Percentiles rank a stretch among this genome's conserved stretches.
phyloP scores from a whole-genome alignment of 1,140 invertebrate species.

The Drosophila pseudoobscura region DNA sequence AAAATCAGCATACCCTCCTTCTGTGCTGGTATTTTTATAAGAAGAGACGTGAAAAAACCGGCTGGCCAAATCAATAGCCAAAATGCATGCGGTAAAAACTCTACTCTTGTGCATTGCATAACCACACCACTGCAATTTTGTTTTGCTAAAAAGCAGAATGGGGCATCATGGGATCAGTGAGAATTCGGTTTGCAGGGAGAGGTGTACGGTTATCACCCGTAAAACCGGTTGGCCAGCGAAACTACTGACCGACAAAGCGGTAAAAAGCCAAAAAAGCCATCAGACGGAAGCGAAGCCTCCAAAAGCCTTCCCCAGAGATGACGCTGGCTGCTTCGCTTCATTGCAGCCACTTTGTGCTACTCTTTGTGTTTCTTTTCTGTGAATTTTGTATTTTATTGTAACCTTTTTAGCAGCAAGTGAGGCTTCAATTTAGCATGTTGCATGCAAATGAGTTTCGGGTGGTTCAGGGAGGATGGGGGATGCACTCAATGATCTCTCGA shows the following conservation, averaged over 20 bases:
- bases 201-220: constrained; percentile 19
- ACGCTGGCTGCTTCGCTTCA: constrained; percentile 45
- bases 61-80: constrained; percentile 57
- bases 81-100: constrained; percentile 24
- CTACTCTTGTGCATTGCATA: constrained; percentile 48
- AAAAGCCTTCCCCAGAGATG: constrained; percentile 1
- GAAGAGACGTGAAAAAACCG: constrained; percentile 36
- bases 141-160: not conserved
- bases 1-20: too few species aligned
- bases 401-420: constrained; percentile 11
- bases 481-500: not conserved
- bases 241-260: constrained; percentile 51
- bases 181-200: constrained; percentile 1
- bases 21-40: too few species aligned
- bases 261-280: constrained; percentile 10
- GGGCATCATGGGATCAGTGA: not conserved
- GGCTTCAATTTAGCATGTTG: constrained; percentile 7
- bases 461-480: not conserved
- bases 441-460: constrained; percentile 52
- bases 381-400: constrained; percentile 7
- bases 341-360: constrained; percentile 45
- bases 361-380: constrained; percentile 20
- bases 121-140: constrained; percentile 40
- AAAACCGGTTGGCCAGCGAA: constrained; percentile 63
- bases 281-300: constrained; percentile 31